Conservation (phyloP, 2,113 vertebrate genomes). For the Malurus melanocephalus region DNA sequence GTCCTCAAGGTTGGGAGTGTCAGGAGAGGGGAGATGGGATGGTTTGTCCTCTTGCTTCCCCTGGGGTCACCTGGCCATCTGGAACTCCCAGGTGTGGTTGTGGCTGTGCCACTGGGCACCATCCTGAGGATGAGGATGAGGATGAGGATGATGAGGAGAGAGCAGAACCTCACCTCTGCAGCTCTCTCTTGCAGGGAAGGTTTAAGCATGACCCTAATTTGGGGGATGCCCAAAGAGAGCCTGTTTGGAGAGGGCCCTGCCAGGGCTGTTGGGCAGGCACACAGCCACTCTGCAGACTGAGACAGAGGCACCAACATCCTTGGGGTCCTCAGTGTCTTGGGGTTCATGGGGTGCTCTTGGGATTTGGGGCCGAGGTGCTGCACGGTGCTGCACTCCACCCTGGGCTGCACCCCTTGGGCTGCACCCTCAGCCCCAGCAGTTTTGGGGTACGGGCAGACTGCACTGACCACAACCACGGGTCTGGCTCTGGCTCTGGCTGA, state of each 20-base stretch:
- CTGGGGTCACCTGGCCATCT: accelerated
- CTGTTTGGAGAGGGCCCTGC: not conserved
- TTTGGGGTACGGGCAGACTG: accelerated
- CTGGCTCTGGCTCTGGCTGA: not conserved
- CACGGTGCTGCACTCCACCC: accelerated
- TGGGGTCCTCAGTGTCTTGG: not conserved
- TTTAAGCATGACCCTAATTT: not conserved
- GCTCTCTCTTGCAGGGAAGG: not conserved
- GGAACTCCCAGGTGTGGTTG: accelerated
- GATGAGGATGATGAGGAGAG: not conserved
- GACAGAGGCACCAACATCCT: accelerated
- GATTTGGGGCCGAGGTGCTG: accelerated
- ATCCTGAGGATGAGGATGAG: accelerated
- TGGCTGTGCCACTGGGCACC: not conserved
- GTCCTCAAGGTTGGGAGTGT: not conserved
- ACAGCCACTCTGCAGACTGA: not conserved
- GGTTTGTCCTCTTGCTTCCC: not conserved
- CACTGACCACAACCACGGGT: accelerated
- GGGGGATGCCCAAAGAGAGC: not conserved
- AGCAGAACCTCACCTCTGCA: not conserved
- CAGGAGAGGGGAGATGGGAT: not conserved
- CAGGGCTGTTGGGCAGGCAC: accelerated
- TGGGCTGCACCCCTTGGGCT: not conserved
- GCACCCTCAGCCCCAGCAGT: not conserved
- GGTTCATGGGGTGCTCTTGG: accelerated